Percentiles rank a stretch among this genome's conserved stretches.
Evolutionary conservation across 2,888 invertebrate species (phyloP).

Genomic region (Hipparchia sbordonii): DNA sequence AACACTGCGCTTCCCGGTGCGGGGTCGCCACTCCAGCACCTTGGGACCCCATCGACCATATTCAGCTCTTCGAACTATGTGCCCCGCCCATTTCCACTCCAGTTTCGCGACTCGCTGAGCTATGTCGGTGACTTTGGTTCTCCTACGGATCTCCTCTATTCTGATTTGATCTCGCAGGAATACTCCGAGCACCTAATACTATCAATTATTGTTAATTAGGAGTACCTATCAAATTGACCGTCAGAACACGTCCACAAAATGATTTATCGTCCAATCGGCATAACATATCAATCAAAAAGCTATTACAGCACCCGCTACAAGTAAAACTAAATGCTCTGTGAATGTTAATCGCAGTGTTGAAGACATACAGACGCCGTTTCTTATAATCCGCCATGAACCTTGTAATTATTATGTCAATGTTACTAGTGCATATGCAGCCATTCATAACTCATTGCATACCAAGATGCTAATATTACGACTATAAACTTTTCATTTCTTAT

Average conservation of each 20-base stretch:
- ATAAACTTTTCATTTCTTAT: no score
- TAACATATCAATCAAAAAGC: conserved; percentile 29
- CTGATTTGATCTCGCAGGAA: no score
- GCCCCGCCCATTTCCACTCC: no score
- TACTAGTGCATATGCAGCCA: conserved; percentile 9
- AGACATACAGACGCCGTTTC: conserved; percentile 35
- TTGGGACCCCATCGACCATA: no score
- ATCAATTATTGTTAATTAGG: not conserved
- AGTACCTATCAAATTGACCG: not conserved
- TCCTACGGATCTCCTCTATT: no score
- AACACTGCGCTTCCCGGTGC: no score
- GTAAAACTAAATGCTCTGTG: conserved; percentile 25
- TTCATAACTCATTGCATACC: conserved; percentile 12
- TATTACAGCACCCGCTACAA: conserved; percentile 18
- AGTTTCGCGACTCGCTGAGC: no score
- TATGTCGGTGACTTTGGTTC: no score
- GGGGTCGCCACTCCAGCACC: no score
- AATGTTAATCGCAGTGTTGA: conserved; percentile 32
- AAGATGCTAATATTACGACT: not conserved
- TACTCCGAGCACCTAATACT: not conserved
- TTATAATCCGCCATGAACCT: conserved; percentile 44
- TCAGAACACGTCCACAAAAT: conserved; percentile 11
- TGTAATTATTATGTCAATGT: conserved; percentile 35
- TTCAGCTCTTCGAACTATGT: no score
- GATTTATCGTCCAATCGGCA: conserved; percentile 15